These are phyloP conservation scores for Phalloptychus januarius DNA, from an alignment of 2,797 vertebrate species.

Conservation along the genomic window DNA sequence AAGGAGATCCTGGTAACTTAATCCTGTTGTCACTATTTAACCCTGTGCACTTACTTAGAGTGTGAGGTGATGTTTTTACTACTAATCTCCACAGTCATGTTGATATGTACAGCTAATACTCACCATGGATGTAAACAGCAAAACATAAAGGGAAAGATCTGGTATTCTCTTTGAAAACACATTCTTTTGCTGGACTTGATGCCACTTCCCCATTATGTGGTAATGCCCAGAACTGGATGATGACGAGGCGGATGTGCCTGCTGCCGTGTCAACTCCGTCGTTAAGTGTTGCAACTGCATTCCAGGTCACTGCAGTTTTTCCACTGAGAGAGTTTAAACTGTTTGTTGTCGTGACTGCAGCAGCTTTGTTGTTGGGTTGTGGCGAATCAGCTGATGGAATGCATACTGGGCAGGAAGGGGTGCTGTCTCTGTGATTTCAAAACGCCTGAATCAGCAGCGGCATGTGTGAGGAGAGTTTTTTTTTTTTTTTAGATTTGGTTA, in stretches of 20 bases:
- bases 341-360: slow-evolving; percentile 48
- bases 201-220: neutral
- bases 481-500: neutral
- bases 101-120: neutral
- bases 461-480: neutral
- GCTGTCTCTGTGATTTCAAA: slow-evolving; percentile 66
- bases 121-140: neutral
- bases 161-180: neutral
- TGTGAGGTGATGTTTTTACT: neutral
- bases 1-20: slow-evolving; percentile 35
- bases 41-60: slow-evolving; percentile 4
- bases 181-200: neutral
- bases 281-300: slow-evolving; percentile 15
- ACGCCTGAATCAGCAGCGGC: slow-evolving; percentile 60
- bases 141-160: neutral
- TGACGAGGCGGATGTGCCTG: slow-evolving; percentile 1
- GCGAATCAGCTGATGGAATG: slow-evolving; percentile 65
- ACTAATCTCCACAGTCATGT: slow-evolving; percentile 2
- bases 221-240: slow-evolving; percentile 7
- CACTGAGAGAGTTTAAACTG: slow-evolving; percentile 16
- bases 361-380: slow-evolving; percentile 33
- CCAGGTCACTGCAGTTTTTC: slow-evolving; percentile 13
- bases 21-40: slow-evolving; percentile 40
- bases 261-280: slow-evolving; percentile 22
- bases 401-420: slow-evolving; percentile 39